These are phyloP conservation scores for Amniataba percoides DNA, from an alignment of 2,797 vertebrate species.

Conservation along the genomic window DNA sequence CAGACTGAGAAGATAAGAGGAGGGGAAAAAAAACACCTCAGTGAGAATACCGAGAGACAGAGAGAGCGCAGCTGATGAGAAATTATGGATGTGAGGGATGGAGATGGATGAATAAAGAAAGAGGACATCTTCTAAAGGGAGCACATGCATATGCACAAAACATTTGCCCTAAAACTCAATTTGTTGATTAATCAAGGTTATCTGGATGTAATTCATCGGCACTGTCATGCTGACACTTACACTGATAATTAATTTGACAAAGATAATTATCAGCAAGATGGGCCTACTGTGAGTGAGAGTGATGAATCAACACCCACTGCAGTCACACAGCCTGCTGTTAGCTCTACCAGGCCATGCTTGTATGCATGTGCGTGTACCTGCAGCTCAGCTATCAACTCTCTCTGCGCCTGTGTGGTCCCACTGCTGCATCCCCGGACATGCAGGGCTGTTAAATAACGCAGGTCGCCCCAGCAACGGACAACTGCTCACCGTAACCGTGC, in stretches of 20 bases:
- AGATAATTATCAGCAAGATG: constrained; percentile 78
- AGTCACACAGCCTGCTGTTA: constrained; percentile 55
- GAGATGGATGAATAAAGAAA: constrained; percentile 48
- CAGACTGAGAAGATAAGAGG: constrained; percentile 55
- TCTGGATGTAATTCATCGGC: constrained; percentile 76
- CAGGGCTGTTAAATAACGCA: constrained; percentile 47
- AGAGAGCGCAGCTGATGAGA: constrained; percentile 2
- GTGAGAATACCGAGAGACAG: constrained; percentile 18
- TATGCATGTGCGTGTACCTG: constrained; percentile 47
- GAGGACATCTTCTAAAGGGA: constrained; percentile 43
- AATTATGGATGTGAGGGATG: constrained; percentile 22
- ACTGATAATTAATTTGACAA: constrained; percentile 80
- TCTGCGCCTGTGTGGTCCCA: constrained; percentile 21
- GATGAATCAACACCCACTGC: constrained; percentile 73
- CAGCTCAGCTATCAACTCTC: constrained; percentile 36
- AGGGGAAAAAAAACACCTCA: constrained; percentile 20
- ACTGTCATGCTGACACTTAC: constrained; percentile 75
- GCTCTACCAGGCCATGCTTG: constrained; percentile 43
- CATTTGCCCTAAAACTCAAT: constrained; percentile 69
- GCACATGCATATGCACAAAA: constrained; percentile 55
- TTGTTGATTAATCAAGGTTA: constrained; percentile 81
- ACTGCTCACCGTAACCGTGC: constrained; percentile 8
- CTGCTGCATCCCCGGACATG: constrained; percentile 26
- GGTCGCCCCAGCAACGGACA: constrained; percentile 21
- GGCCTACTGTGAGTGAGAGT: constrained; percentile 68